Percentiles rank a stretch among this genome's conserved stretches.
Evolutionary conservation across 2,797 vertebrate species (phyloP).

Genomic region (Melanotaenia nigrans): DNA sequence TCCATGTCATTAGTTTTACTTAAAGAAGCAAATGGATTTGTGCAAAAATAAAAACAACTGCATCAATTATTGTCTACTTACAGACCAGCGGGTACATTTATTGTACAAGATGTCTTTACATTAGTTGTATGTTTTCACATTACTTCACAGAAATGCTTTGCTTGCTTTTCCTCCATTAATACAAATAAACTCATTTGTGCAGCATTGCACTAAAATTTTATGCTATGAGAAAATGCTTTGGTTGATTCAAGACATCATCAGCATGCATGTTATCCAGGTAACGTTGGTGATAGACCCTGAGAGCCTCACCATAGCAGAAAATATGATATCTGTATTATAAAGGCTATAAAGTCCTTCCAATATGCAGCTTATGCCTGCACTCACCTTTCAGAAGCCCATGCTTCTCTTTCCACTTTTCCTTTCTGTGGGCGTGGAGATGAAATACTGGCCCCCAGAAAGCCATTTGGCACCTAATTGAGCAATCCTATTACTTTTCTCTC

Average conservation of each 20-base stretch:
- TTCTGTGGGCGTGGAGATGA: slow-evolving; percentile 82
- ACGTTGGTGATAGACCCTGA: slow-evolving; percentile 70
- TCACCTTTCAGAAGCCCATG: slow-evolving; percentile 75
- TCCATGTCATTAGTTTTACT: slow-evolving; percentile 52
- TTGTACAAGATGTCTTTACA: slow-evolving; percentile 14
- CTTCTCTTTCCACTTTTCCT: slow-evolving; percentile 79
- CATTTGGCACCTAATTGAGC: slow-evolving; percentile 88
- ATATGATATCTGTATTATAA: slow-evolving; percentile 74
- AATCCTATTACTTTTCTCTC: slow-evolving; percentile 85
- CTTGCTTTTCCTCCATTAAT: slow-evolving; percentile 44
- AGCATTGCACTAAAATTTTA: slow-evolving; percentile 56
- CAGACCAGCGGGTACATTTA: slow-evolving; percentile 5
- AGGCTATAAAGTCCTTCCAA: slow-evolving; percentile 80
- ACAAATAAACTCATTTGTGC: slow-evolving; percentile 39
- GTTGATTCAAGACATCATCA: slow-evolving; percentile 59
- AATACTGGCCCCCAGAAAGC: slow-evolving; percentile 85
- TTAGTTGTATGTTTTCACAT: slow-evolving; percentile 29
- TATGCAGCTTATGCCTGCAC: slow-evolving; percentile 80
- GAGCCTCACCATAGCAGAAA: slow-evolving; percentile 51
- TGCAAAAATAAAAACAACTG: slow-evolving; percentile 25
- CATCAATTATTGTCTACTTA: slow-evolving; percentile 24
- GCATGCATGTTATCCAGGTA: slow-evolving; percentile 56
- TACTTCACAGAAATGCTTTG: slow-evolving; percentile 13
- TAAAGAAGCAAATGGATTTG: slow-evolving; percentile 51
- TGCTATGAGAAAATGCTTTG: slow-evolving; percentile 36